Conservation (phyloP, 2,888 invertebrate species). For the Epirrhoe tristata region DNA sequence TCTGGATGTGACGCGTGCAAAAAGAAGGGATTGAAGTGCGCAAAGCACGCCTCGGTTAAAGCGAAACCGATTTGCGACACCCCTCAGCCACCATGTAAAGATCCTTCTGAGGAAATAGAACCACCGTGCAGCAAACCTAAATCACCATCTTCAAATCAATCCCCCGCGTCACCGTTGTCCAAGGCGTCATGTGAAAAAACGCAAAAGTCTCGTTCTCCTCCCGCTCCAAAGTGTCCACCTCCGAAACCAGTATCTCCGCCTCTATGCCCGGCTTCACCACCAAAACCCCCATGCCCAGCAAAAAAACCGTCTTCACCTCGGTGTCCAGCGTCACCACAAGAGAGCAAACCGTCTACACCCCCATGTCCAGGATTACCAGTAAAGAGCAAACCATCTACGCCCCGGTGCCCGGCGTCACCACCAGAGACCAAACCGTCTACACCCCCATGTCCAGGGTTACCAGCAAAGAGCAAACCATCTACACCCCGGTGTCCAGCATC, state of each 20-base stretch:
- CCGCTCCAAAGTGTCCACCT: not conserved
- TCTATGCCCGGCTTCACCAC: not conserved
- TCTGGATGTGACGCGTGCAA: conserved; percentile 49
- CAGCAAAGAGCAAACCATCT: not conserved
- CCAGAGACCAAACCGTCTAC: not conserved
- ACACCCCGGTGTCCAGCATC: not conserved
- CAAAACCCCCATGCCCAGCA: not conserved
- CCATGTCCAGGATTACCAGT: not conserved
- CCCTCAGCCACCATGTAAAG: conserved; percentile 48
- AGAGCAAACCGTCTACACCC: too few relatives aligned
- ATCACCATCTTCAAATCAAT: not conserved
- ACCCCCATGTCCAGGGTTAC: not conserved
- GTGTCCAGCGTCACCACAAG: not conserved
- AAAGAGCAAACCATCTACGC: too few relatives aligned
- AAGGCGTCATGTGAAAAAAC: not conserved
- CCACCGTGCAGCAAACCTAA: conserved; percentile 43
- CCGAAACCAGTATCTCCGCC: not conserved
- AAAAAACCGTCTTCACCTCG: not conserved
- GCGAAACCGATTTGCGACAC: conserved; percentile 47
- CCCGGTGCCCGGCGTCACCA: not conserved
- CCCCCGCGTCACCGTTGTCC: not conserved
- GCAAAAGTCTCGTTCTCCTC: not conserved
- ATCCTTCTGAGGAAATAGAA: conserved; percentile 42
- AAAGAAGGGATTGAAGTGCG: conserved; percentile 29
- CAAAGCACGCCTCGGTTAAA: conserved; percentile 49